Conservation (phyloP, 1,140 invertebrate genomes). For the Plodia interpunctella region DNA sequence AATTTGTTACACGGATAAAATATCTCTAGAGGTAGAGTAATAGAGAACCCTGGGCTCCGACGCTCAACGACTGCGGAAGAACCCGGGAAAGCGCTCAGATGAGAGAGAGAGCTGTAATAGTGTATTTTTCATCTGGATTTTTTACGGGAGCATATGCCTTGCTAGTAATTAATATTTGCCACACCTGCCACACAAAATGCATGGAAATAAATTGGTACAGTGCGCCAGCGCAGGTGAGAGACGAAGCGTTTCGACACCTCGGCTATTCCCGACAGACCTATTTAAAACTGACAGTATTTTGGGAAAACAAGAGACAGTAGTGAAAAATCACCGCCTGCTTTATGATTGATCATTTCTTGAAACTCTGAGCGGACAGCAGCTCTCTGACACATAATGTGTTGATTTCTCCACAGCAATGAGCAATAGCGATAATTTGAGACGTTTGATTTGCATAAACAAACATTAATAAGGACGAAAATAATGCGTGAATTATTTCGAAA, state of each 20-base stretch:
- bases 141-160: no score
- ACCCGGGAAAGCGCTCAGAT: no score
- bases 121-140: no score
- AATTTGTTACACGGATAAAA: no score
- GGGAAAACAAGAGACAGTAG: constrained; percentile 48
- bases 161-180: not conserved
- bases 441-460: constrained; percentile 33
- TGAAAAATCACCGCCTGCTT: constrained; percentile 68
- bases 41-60: no score
- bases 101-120: no score
- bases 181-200: not conserved
- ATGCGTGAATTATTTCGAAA: not conserved
- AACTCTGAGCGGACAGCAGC: constrained; percentile 33
- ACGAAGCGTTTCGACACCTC: constrained; percentile 43
- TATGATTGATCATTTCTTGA: constrained; percentile 73
- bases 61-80: no score
- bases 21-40: no score
- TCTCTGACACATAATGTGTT: constrained; percentile 60
- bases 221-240: constrained; percentile 46
- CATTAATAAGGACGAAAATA: not conserved
- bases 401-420: constrained; percentile 61
- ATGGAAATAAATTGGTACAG: constrained; percentile 25
- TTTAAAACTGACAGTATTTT: constrained; percentile 46
- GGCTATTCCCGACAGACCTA: constrained; percentile 47
- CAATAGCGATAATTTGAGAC: constrained; percentile 49